Base-by-base conservation (phyloP, 2,888 invertebrate genomes). In the Eupsilia transversa region DNA sequence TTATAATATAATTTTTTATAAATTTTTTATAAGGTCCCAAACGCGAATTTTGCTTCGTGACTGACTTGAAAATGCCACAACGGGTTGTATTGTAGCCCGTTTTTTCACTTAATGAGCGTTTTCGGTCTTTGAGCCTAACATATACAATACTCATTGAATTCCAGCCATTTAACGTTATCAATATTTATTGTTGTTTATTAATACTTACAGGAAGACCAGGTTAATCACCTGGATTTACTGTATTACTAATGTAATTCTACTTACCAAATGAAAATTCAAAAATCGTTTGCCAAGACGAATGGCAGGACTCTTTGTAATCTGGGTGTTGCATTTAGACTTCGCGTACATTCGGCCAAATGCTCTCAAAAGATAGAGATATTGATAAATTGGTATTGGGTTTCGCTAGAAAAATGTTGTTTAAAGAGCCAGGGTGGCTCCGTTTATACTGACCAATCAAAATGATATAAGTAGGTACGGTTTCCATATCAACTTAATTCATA, bases 211-310 rank as follows among this genome's bases (percentile, higher is more conserved):
- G 66, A 74, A 54, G 78, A 43, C 64, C 61, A 60, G 86, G 87
- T 88, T 80, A 88, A 77, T 82, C 46, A 78, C 71, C 72, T 80
- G 56, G 38, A 46, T 57, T n/a, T 67, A 38, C 41, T 56, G 78
- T 49, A 83, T 71, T 46, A 27, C 17, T 63, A 78, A 79, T 79
- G 83, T 70, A 78, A 83, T 70, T 43, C 65, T 61, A 46, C 35
- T 35, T 49, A 63, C 27, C 9, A 27, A 52, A 64, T 60, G 27
- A 33, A n/a, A 49, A 52, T 49, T 41, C 10, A 43, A 69, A 69
- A 69, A 27, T 27, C 6, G 4, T n/a, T 52, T 52, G 4, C 23
- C 17, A 61, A 38, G 30, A 20, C 10, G 20, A 57, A 4, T 30
- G 30, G 30, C 57, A 20, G 27, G 30, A 30, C 20, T 20, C 17